Percentiles rank a stretch among this genome's conserved stretches.
phyloP scores from a whole-genome alignment of 2,888 invertebrate species.

The Nomada lathburiana region DNA sequence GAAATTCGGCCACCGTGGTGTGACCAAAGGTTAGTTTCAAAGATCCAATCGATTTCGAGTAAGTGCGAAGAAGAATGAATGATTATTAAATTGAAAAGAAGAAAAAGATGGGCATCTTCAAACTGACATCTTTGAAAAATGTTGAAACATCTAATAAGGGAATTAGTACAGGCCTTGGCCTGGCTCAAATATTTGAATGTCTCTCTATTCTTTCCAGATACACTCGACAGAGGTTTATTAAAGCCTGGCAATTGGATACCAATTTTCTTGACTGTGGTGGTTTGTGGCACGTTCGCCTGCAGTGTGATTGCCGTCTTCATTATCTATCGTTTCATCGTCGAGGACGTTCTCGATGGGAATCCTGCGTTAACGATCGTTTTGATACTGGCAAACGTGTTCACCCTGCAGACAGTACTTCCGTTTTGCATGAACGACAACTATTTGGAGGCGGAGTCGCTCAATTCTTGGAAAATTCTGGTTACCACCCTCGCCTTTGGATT shows the following conservation, averaged over 20 bases:
- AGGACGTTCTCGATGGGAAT: constrained; percentile 89
- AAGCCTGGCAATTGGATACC: constrained; percentile 86
- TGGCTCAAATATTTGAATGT: no score
- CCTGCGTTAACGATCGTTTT: constrained; percentile 85
- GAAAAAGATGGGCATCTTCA: no score
- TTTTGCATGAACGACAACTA: constrained; percentile 82
- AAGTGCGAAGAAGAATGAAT: no score
- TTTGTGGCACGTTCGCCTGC: constrained; percentile 88
- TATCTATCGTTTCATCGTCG: constrained; percentile 87
- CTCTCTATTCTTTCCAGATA: constrained; percentile 21
- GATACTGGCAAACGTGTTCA: constrained; percentile 83
- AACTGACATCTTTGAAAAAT: no score
- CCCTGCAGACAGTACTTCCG: constrained; percentile 83
- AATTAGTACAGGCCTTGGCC: no score
- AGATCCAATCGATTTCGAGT: not conserved
- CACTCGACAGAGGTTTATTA: constrained; percentile 60
- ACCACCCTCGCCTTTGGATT: constrained; percentile 87
- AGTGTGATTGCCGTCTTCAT: constrained; percentile 89
- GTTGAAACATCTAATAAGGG: no score
- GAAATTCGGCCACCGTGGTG: constrained; percentile 22
- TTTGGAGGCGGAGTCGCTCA: constrained; percentile 82
- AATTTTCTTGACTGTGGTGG: constrained; percentile 88
- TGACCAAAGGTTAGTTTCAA: constrained; percentile 45
- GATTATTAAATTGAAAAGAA: no score
- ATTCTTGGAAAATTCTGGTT: constrained; percentile 86